phyloP scores from a whole-genome alignment of 1,140 invertebrate species.

The Adelges cooleyi region DNA sequence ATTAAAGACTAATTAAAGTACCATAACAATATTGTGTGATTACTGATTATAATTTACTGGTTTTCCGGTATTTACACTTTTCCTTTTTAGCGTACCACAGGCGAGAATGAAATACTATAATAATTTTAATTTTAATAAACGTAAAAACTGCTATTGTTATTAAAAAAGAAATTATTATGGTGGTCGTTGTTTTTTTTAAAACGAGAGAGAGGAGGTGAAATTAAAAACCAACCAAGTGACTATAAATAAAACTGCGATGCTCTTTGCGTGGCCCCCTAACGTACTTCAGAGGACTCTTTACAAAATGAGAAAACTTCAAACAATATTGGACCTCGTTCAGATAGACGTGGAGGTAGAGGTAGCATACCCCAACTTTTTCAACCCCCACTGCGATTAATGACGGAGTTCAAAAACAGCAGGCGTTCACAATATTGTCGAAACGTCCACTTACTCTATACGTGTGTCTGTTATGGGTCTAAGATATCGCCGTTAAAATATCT shows the following conservation, averaged over 20 bases:
- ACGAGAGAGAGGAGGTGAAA: background rate
- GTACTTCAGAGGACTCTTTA: constrained; percentile 17
- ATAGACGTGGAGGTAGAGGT: background rate
- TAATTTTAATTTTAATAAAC: no score
- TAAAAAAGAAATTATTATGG: no score
- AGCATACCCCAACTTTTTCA: constrained; percentile 1
- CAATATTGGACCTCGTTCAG: constrained; percentile 17
- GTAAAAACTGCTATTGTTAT: no score
- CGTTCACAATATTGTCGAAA: background rate
- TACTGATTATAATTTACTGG: no score
- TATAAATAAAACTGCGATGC: constrained; percentile 22
- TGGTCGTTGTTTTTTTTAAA: no score
- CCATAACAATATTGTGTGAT: no score
- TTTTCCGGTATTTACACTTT: no score
- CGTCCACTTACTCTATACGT: constrained; percentile 9
- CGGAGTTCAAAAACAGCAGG: constrained; percentile 24
- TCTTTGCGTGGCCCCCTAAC: background rate
- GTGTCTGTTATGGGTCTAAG: background rate
- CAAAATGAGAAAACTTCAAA: constrained; percentile 28
- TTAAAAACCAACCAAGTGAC: constrained; percentile 7
- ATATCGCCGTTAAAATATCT: background rate
- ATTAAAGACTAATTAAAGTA: no score
- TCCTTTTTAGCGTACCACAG: no score
- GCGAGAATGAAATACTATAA: no score
- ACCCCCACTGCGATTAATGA: constrained; percentile 13